A percentile compares a stretch with the other conserved stretches of the same genome.
These are phyloP conservation scores for Pelodiscus sinensis DNA, from an alignment of 2,113 vertebrate species.

Conservation along the genomic window DNA sequence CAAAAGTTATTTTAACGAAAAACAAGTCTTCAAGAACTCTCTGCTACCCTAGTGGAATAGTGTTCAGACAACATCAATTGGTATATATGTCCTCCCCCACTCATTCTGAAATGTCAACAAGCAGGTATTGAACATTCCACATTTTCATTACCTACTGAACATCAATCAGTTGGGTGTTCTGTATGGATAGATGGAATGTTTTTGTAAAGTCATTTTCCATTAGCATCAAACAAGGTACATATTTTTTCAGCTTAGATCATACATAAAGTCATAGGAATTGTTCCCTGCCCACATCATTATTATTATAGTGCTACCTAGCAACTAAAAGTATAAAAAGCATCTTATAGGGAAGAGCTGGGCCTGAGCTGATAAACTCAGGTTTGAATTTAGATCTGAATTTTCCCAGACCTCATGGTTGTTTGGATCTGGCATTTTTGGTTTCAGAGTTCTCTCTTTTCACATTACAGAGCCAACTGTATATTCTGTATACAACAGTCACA, in stretches of 20 bases:
- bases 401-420: background rate
- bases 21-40: background rate
- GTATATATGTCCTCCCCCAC: background rate
- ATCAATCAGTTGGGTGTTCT: background rate
- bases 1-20: background rate
- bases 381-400: background rate
- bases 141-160: background rate
- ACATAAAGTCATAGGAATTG: background rate
- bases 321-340: background rate
- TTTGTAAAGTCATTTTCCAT: conserved; percentile 17
- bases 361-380: background rate
- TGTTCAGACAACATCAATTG: background rate
- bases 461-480: background rate
- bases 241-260: conserved; percentile 21
- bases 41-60: background rate
- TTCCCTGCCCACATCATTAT: conserved; percentile 18
- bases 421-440: background rate
- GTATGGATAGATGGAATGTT: background rate
- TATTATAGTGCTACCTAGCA: conserved; percentile 54
- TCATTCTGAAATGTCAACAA: background rate
- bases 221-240: background rate
- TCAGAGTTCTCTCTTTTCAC: background rate
- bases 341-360: background rate
- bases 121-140: fast-evolving
- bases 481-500: background rate